Evolutionary conservation across 2,113 vertebrate genomes (phyloP), one percentile per base, ranked within the genome.

Genomic region (Riparia riparia): DNA sequence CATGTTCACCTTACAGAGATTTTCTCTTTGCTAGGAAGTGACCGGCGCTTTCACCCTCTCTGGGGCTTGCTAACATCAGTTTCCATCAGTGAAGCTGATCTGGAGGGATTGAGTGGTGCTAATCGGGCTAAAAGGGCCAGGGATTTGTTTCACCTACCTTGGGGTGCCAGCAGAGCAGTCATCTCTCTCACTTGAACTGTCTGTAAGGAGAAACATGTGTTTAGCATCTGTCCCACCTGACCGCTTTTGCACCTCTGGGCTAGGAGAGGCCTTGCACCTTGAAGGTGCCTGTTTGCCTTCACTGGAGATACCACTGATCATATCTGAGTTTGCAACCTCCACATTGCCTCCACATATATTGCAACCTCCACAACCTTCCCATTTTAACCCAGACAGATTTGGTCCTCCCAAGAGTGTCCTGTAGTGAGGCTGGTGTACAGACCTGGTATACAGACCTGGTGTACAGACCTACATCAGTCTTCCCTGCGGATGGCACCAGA

Each of bases 1-100:
- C 0, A 0, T 25, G 11, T 10, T 56, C 22, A 58, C 4, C 13
- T 81, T 61, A 47, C 8, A 74, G 57, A 64, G 5, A 6, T 65
- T 92, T 34, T 13, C 42, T 39, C 41, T 61, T 49, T 66, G 19
- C 54, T 68, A 72, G 42, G 47, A 93, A 91, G 63, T 29, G 41
- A 41, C 5, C 3, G 3, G 17, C 37, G 12, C 18, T 64, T 50
- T 69, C 26, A 56, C 8, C 1, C 18, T 0, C 18, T 70, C 28
- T 79, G n/a, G 29, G 32, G 10, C 4, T 17, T 17, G 12, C 26
- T 81, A 29, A 56, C 15, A 34, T 34, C 19, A 12, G 13, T 93
- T 68, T 58, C 39, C 17, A 39, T 16, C 19, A 29, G 13, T 68
- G 44, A 58, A 54, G 49, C 44, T 65, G 19, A 60, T n/a, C 49